phyloP scores from a whole-genome alignment of 2,797 vertebrate genomes.

The Steatocranus sp. region DNA sequence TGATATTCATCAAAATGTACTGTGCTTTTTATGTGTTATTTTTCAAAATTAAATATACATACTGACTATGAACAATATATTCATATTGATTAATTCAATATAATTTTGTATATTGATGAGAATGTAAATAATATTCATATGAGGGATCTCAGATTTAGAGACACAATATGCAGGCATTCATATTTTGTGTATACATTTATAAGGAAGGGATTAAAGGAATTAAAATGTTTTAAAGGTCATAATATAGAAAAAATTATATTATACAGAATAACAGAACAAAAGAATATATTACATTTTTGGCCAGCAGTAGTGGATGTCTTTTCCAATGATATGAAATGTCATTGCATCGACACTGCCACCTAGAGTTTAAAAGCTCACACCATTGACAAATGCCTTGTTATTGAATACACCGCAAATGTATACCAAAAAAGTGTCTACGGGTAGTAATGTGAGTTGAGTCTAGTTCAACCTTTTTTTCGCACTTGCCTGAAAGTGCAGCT shows the following conservation, averaged over 20 bases:
- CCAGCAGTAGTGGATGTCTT: neutral
- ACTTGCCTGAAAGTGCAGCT: neutral
- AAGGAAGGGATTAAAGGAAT: neutral
- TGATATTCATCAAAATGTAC: neutral
- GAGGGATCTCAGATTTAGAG: neutral
- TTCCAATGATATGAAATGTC: neutral
- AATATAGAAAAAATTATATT: neutral
- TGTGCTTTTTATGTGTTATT: neutral
- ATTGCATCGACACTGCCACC: constrained; percentile 76
- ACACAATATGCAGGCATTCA: neutral
- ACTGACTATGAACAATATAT: neutral
- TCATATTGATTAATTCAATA: neutral
- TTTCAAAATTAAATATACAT: neutral
- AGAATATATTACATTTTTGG: neutral
- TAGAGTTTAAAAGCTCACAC: constrained; percentile 45
- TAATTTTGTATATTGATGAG: neutral
- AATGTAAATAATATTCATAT: neutral
- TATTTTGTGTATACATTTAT: neutral
- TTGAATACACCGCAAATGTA: neutral
- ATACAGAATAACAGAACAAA: neutral
- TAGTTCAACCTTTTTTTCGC: neutral
- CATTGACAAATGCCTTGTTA: neutral
- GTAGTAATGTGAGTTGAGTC: neutral
- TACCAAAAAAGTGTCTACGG: neutral
- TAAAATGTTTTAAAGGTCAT: neutral